Evolutionary conservation across 1,140 invertebrate species (phyloP).

Genomic region (Leguminivora glycinivorella): DNA sequence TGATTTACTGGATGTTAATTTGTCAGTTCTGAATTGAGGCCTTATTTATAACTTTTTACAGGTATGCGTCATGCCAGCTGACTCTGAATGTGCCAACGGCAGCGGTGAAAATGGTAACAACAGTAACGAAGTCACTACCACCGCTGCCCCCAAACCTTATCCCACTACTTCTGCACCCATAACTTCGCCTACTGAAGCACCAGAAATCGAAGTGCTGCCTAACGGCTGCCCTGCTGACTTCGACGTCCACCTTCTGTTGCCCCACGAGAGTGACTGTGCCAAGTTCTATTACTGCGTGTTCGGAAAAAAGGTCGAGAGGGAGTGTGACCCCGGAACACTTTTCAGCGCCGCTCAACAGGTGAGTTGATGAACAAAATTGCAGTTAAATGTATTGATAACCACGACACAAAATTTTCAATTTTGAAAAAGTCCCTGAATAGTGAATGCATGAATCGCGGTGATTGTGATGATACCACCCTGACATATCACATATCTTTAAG

Average conservation of each 20-base stretch:
- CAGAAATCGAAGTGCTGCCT: slow-evolving; percentile 20
- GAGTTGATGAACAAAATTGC: background rate
- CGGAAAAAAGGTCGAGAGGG: slow-evolving; percentile 42
- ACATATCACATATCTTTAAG: too few species aligned
- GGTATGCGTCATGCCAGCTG: slow-evolving; percentile 47
- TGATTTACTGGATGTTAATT: too few species aligned
- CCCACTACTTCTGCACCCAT: background rate
- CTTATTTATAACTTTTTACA: slow-evolving; percentile 27
- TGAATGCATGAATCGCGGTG: too few species aligned
- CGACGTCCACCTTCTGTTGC: slow-evolving; percentile 40
- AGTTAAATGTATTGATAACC: background rate
- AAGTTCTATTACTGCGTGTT: slow-evolving; percentile 54
- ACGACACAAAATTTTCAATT: too few species aligned
- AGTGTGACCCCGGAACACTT: slow-evolving; percentile 41
- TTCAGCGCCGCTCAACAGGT: slow-evolving; percentile 37
- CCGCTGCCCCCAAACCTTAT: background rate
- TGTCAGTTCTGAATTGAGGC: too few species aligned
- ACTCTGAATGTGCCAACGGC: slow-evolving; percentile 33
- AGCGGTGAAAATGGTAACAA: background rate
- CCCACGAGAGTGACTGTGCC: slow-evolving; percentile 50
- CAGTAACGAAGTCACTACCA: background rate
- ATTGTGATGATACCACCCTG: too few species aligned
- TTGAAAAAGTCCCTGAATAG: too few species aligned
- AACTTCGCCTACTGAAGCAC: slow-evolving; percentile 15
- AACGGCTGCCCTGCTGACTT: slow-evolving; percentile 54